Percentiles rank a stretch among this genome's conserved stretches.
Conservation (phyloP, 2,888 invertebrate genomes). For the Dyspetes luteomarginatus region DNA sequence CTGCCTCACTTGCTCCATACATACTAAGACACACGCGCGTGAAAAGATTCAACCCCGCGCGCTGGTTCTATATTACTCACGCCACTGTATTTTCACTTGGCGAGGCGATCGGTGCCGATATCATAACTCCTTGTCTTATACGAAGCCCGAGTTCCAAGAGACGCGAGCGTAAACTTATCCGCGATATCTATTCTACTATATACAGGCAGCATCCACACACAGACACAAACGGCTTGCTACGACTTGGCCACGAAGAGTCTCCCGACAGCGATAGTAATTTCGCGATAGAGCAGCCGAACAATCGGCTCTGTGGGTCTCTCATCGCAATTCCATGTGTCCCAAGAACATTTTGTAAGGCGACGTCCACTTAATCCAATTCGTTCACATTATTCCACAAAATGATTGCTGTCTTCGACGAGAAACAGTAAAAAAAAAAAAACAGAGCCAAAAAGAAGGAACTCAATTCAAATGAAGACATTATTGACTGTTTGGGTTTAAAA, state of each 20-base stretch:
- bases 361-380: constrained; percentile 14
- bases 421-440: neutral
- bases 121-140: constrained; percentile 83
- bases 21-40: constrained; percentile 75
- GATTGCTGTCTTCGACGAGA: constrained; percentile 1
- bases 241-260: constrained; percentile 25
- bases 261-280: constrained; percentile 78
- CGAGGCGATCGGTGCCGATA: constrained; percentile 82
- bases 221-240: constrained; percentile 11
- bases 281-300: constrained; percentile 74
- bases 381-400: constrained; percentile 15
- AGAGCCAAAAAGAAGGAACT: too few species aligned
- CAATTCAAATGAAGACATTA: too few species aligned
- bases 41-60: constrained; percentile 80
- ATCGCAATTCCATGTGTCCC: constrained; percentile 9
- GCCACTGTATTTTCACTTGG: constrained; percentile 83
- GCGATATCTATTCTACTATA: constrained; percentile 50
- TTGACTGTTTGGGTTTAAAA: too few species aligned
- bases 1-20: constrained; percentile 38
- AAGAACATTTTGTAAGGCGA: constrained; percentile 29
- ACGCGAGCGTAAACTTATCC: constrained; percentile 75
- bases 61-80: constrained; percentile 83
- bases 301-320: constrained; percentile 51
- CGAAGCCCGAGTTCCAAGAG: constrained; percentile 72
- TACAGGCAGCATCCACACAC: constrained; percentile 36